Conservation (phyloP, 1,140 invertebrate species). For the Diuraphis noxia region DNA sequence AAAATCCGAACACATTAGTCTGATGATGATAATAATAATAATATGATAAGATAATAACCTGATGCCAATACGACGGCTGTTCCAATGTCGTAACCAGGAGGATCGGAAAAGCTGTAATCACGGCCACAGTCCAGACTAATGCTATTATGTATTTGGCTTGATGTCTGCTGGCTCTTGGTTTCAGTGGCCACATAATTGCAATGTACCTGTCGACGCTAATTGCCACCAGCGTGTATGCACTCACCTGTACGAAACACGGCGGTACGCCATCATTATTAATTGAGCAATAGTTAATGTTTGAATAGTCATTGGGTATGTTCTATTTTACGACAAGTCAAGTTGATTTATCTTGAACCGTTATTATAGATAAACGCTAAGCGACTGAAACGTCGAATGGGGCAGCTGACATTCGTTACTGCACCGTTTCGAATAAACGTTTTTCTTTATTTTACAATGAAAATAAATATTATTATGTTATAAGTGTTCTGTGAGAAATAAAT, state of each 20-base stretch:
- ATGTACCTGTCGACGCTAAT: constrained; percentile 85
- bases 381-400: too few species aligned
- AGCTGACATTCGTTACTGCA: too few species aligned
- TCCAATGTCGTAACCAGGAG: constrained; percentile 69
- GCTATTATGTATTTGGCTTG: constrained; percentile 74
- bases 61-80: constrained; percentile 66
- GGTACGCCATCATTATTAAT: background rate
- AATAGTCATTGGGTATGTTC: background rate
- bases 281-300: background rate
- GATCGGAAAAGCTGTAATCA: constrained; percentile 80
- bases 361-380: too few species aligned
- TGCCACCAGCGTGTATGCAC: constrained; percentile 81
- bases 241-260: constrained; percentile 61
- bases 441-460: too few species aligned
- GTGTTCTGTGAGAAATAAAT: too few species aligned
- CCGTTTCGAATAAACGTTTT: too few species aligned
- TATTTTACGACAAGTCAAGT: too few species aligned
- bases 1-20: background rate
- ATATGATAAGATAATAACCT: background rate
- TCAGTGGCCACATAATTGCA: constrained; percentile 84
- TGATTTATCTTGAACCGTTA: too few species aligned
- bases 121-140: constrained; percentile 76
- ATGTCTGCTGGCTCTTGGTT: constrained; percentile 75
- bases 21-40: too few species aligned
- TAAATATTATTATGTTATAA: too few species aligned